Base-by-base conservation (phyloP, 2,888 invertebrate genomes). In the Protophormia terraenovae region DNA sequence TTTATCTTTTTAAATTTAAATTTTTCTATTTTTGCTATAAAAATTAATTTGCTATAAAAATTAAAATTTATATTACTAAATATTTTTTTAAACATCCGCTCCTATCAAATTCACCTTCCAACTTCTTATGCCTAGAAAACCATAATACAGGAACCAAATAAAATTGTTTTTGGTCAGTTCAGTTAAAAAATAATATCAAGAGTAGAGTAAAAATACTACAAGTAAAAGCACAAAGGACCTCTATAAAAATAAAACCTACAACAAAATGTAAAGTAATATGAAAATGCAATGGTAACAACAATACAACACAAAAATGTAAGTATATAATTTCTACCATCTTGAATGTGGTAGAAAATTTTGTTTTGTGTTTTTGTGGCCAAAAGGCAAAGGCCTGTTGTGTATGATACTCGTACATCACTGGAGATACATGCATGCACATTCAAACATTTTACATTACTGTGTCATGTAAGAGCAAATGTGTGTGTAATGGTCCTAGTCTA, bases 91-190 rank as follows among this genome's bases (percentile, higher is more conserved):
- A n/a, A n/a, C n/a, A n/a, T n/a, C 22, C 50, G n/a, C 24, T 22
- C 69, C 55, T 4, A 12, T 41, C 7, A 6, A 8, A 10, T n/a
- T n/a, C 0, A 19, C 3, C 16, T 4, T 19, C 12, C 4, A 12
- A 22, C 14, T 24, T 71, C 2, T 66, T 50, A 41, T 78, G 64
- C 35, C 47, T 41, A 35, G 67, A 50, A 72, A 58, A 83, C 73
- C 80, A 73, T 58, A 83, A 77, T 64, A 78, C 67, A 80, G 69
- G 41, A 86, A 83, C 77, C 86, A 38, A 81, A 53, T 80, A 64
- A 81, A 85, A 83, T 83, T 81, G 81, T 76, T 83, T 83, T 62
- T 73, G 86, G 86, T 83, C 80, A 81, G 80, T 64, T 75, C 69
- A 73, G 73, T 60, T 85, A 47, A 71, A 82, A 79, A 78, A 78